A percentile compares a stretch with the other conserved stretches of the same genome.
Evolutionary conservation across 2,888 invertebrate genomes (phyloP).

Genomic region (Cosmorhoe ocellata): DNA sequence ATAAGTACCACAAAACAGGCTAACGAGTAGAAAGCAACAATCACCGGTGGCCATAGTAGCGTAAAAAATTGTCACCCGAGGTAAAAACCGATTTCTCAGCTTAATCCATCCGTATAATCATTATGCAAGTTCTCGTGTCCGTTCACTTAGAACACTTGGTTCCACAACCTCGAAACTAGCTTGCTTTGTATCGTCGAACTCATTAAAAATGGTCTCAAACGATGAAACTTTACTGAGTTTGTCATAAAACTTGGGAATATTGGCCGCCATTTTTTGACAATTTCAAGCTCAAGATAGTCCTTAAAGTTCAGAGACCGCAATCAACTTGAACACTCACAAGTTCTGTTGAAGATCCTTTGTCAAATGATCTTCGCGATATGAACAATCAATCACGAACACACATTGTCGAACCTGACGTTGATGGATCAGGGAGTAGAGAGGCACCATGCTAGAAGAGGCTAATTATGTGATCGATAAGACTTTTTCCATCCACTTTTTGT

Average conservation of each 20-base stretch:
- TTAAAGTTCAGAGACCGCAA: constrained; percentile 15
- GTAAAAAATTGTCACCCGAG: constrained; percentile 51
- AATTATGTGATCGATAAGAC: constrained; percentile 48
- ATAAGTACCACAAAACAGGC: constrained; percentile 24
- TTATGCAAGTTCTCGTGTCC: constrained; percentile 34
- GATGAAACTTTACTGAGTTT: too few species aligned
- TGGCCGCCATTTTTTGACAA: constrained; percentile 6
- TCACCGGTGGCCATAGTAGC: constrained; percentile 34
- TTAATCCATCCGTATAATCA: constrained; percentile 42
- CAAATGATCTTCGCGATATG: constrained; percentile 38
- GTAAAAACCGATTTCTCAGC: constrained; percentile 45
- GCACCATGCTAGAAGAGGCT: constrained; percentile 37
- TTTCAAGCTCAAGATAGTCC: background rate
- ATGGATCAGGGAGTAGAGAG: constrained; percentile 41
- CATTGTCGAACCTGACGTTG: constrained; percentile 45
- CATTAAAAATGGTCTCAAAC: too few species aligned
- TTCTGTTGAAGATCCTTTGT: constrained; percentile 20
- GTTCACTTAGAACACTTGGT: constrained; percentile 12
- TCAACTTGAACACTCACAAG: constrained; percentile 13
- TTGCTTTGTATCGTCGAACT: too few species aligned
- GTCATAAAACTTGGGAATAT: constrained; percentile 4
- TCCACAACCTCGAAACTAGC: background rate
- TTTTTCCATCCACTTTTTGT: constrained; percentile 24
- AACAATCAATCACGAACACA: constrained; percentile 48
- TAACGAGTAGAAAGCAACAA: constrained; percentile 41